Conservation (phyloP, 2,797 vertebrate species). For the Morus bassanus region DNA sequence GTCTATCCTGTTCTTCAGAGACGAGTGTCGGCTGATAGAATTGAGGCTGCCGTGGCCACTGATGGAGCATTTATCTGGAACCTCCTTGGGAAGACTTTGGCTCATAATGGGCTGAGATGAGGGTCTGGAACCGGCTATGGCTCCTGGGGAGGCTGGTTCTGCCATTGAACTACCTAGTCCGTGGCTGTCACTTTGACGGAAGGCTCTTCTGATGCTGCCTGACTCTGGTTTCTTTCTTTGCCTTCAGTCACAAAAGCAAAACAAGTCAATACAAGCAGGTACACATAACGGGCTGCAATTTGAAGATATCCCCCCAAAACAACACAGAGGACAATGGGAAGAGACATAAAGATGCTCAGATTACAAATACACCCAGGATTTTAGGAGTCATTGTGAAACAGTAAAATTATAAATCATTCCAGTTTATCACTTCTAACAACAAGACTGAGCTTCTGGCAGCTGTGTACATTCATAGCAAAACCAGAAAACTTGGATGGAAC, state of each 20-base stretch:
- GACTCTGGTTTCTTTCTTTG: constrained; percentile 92
- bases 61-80: constrained; percentile 88
- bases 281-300: not conserved
- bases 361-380: not conserved
- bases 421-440: not conserved
- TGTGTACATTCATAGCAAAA: constrained; percentile 1
- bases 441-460: constrained; percentile 28
- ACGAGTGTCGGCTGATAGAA: constrained; percentile 95
- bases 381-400: not conserved
- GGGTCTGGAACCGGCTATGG: constrained; percentile 80
- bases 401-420: not conserved
- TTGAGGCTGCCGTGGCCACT: constrained; percentile 93
- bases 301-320: constrained; percentile 40
- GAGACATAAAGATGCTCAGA: not conserved
- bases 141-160: constrained; percentile 79
- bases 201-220: constrained; percentile 87
- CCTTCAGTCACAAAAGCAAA: constrained; percentile 81
- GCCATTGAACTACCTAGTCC: constrained; percentile 74
- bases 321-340: constrained; percentile 48
- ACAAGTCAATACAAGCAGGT: constrained; percentile 67
- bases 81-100: constrained; percentile 87
- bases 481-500: not conserved
- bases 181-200: constrained; percentile 85
- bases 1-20: constrained; percentile 93
- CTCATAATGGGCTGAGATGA: constrained; percentile 86